Evolutionary conservation across 2,113 vertebrate species (phyloP).

Genomic region (Campylorhamphus procurvoides): DNA sequence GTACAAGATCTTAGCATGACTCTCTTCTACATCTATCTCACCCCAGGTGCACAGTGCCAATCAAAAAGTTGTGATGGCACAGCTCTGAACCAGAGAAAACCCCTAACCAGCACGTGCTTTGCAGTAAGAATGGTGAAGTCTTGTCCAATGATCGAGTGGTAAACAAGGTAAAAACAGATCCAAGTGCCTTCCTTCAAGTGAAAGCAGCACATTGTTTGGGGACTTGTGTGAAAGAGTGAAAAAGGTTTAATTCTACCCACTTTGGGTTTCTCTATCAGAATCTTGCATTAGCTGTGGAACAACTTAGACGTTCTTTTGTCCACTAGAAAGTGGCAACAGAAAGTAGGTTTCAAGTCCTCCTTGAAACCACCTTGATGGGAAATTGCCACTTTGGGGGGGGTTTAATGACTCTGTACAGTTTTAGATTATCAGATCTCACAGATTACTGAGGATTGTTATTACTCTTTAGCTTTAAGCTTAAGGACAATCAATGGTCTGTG

Average conservation of each 20-base stretch:
- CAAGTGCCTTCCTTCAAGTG: neutral
- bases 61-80: neutral
- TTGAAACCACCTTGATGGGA: neutral
- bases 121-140: neutral
- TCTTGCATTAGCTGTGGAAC: neutral
- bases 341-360: neutral
- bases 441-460: neutral
- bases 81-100: neutral
- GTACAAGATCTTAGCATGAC: neutral
- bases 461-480: neutral
- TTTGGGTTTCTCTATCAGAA: neutral
- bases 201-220: neutral
- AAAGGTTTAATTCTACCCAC: neutral
- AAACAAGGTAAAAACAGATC: neutral
- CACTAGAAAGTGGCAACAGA: neutral
- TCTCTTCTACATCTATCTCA: neutral
- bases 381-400: rapidly evolving
- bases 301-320: neutral
- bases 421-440: neutral
- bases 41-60: neutral
- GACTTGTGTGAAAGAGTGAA: neutral
- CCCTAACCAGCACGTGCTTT: neutral
- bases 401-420: neutral
- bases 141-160: neutral
- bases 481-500: neutral